phyloP scores from a whole-genome alignment of 2,888 invertebrate species.

The Altica lythri region DNA sequence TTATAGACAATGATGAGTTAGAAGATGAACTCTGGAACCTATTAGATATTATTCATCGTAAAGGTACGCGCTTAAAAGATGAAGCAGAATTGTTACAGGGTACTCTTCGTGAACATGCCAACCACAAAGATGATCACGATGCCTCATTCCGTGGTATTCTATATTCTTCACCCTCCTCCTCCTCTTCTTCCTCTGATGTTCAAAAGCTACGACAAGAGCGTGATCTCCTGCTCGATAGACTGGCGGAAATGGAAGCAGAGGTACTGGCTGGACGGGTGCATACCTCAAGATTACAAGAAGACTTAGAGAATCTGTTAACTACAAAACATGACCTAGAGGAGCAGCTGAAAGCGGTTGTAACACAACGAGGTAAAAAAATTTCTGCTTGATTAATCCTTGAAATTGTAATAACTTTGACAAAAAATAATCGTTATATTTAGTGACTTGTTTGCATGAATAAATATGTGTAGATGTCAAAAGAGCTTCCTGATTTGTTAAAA shows the following conservation, averaged over 20 bases:
- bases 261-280: constrained; percentile 68
- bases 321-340: constrained; percentile 67
- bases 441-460: no score
- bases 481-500: no score
- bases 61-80: constrained; percentile 66
- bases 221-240: constrained; percentile 70
- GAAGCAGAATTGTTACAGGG: constrained; percentile 61
- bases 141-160: constrained; percentile 52
- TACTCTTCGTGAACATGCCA: constrained; percentile 69
- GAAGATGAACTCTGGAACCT: constrained; percentile 79
- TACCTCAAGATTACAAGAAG: constrained; percentile 68
- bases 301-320: constrained; percentile 63
- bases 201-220: constrained; percentile 71
- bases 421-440: no score
- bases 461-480: no score
- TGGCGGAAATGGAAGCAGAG: constrained; percentile 79
- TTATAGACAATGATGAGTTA: constrained; percentile 32
- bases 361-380: constrained; percentile 57
- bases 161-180: constrained; percentile 53
- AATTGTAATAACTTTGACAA: no score
- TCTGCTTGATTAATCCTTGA: neutral
- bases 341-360: constrained; percentile 62
- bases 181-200: constrained; percentile 62
- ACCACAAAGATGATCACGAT: constrained; percentile 40
- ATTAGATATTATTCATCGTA: constrained; percentile 83